phyloP scores from a whole-genome alignment of 2,888 invertebrate species.

The Pemphredon lugubris region DNA sequence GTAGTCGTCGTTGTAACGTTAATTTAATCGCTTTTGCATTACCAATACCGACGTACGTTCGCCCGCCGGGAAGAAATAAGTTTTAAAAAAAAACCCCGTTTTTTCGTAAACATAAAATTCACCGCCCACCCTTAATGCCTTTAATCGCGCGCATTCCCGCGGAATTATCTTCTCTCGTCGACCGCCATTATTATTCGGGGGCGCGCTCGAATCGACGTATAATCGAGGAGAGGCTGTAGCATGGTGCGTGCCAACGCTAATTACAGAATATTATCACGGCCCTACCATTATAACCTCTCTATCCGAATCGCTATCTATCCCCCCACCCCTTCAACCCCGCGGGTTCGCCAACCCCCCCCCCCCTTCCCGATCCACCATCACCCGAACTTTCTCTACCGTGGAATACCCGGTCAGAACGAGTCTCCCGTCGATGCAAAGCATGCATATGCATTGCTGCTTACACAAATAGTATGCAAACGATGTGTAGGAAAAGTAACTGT shows the following conservation, averaged over 20 bases:
- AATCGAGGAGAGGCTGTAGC: constrained; percentile 17
- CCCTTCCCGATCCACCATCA: not conserved
- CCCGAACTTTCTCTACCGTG: constrained; percentile 34
- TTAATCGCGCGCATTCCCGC: constrained; percentile 12
- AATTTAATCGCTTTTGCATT: too few relatives aligned
- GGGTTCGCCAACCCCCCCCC: constrained; percentile 10
- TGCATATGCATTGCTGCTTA: constrained; percentile 70
- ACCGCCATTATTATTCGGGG: constrained; percentile 40
- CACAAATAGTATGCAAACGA: constrained; percentile 71
- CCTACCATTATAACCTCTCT: constrained; percentile 29
- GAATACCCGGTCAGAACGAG: constrained; percentile 51
- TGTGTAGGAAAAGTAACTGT: constrained; percentile 66
- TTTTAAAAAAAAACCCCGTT: too few relatives aligned
- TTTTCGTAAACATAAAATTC: too few relatives aligned
- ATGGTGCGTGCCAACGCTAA: constrained; percentile 54
- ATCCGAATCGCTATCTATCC: constrained; percentile 30
- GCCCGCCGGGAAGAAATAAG: too few relatives aligned
- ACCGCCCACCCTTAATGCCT: constrained; percentile 1
- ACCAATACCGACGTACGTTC: too few relatives aligned
- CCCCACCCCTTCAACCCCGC: not conserved
- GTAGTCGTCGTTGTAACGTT: too few relatives aligned
- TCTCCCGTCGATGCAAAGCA: constrained; percentile 50
- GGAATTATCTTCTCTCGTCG: constrained; percentile 13
- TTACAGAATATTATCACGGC: constrained; percentile 61
- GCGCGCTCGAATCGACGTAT: constrained; percentile 43